These are phyloP conservation scores for Sturmia bella DNA, from an alignment of 2,888 invertebrate species.

Conservation along the genomic window DNA sequence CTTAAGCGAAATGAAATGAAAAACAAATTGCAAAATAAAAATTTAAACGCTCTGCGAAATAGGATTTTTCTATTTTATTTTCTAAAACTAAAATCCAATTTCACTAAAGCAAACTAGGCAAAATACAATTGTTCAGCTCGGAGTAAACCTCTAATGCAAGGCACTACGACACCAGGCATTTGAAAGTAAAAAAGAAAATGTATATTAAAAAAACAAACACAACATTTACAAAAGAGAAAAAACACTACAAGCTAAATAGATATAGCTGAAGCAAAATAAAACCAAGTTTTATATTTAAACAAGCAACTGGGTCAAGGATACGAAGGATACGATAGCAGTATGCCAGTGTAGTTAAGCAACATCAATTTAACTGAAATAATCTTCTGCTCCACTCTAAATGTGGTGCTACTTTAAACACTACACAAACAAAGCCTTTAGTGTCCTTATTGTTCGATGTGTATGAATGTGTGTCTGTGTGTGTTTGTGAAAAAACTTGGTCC, in stretches of 20 bases:
- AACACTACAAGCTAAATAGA: slow-evolving; percentile 37
- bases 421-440: not conserved
- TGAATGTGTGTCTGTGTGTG: not conserved
- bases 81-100: slow-evolving; percentile 62
- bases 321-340: slow-evolving; percentile 43
- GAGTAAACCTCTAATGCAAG: slow-evolving; percentile 42
- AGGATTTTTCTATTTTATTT: slow-evolving; percentile 60
- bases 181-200: slow-evolving; percentile 25
- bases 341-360: slow-evolving; percentile 42
- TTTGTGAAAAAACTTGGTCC: slow-evolving; percentile 3
- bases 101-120: slow-evolving; percentile 55
- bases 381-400: slow-evolving; percentile 40
- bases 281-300: slow-evolving; percentile 60
- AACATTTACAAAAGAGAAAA: slow-evolving; percentile 4
- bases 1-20: slow-evolving; percentile 15
- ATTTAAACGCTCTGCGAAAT: slow-evolving; percentile 64
- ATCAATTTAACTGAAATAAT: slow-evolving; percentile 65
- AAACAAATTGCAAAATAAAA: slow-evolving; percentile 56
- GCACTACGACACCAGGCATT: slow-evolving; percentile 50
- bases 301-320: slow-evolving; percentile 68
- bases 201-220: slow-evolving; percentile 34
- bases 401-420: slow-evolving; percentile 35
- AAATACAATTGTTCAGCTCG: slow-evolving; percentile 49
- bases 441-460: slow-evolving; percentile 31
- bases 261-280: slow-evolving; percentile 44